Base-by-base conservation (phyloP, 2,888 invertebrate genomes). In the Phorcus lineatus region DNA sequence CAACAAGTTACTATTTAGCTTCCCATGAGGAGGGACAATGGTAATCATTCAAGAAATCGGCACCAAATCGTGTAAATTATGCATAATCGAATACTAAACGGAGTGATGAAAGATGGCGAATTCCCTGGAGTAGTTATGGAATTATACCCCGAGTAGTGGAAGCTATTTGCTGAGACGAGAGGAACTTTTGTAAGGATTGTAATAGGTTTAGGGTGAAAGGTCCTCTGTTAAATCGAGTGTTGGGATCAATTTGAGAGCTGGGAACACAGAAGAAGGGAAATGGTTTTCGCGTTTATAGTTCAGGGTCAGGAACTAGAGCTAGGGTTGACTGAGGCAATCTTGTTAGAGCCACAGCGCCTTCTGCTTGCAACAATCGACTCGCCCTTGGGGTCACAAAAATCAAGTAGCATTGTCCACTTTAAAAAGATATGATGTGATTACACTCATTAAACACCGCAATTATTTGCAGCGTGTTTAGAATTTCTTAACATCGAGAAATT, bases 61-160 rank as follows among this genome's bases (percentile, higher is more conserved):
- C 28, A 28, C 62, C 24, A 19, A 62, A 62, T 62, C 62, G 24
- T 62, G 62, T 62, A 28, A 62, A 62, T 62, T 28, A 62, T 62
- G 62, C 62, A 62, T 62, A 62, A 62, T 62, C 62, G 62, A 62
- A 28, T 62, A 62, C 62, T 28, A 62, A 62, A 62, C 28, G 22
- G 28, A 28, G 24, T 62, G 62, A 62, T 62, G 62, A 62, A 62
- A 62, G 62, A 62, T 62, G 28, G 16, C 9, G 28, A 62, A 62
- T 62, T 62, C 62, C 62, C 62, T 13, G 1, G 62, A 62, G 62
- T 62, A 16, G 62, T 62, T 62, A 62, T 62, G 62, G 62, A 62
- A 62, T 62, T 62, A 24, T 62, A 62, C 24, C 28, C 62, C 62
- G 62, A 28, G 62, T 28, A 62, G 22, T 24, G 24, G 24, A 28